Evolutionary conservation across 2,113 vertebrate genomes (phyloP).

Genomic region (Haemorhous mexicanus): DNA sequence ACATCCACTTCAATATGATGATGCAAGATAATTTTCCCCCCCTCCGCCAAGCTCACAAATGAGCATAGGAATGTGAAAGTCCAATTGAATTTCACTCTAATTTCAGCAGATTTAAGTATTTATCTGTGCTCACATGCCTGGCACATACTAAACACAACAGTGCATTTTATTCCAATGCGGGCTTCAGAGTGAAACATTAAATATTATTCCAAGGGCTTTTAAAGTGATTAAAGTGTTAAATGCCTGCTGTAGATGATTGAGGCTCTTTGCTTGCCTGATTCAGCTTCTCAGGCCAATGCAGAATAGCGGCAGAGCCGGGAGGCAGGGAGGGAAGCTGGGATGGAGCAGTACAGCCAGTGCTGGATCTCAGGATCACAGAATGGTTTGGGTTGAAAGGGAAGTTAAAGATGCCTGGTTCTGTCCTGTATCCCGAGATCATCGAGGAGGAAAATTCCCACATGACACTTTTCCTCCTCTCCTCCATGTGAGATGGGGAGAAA

Average conservation of each 20-base stretch:
- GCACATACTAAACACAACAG: not conserved
- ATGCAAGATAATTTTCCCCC: not conserved
- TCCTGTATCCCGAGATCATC: not conserved
- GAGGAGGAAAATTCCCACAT: conserved; percentile 20
- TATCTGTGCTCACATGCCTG: not conserved
- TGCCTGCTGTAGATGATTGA: conserved; percentile 16
- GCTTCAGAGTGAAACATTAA: conserved; percentile 47
- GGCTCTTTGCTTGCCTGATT: conserved; percentile 22
- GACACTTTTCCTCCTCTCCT: conserved; percentile 42
- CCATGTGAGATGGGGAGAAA: conserved; percentile 46
- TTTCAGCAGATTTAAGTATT: conserved; percentile 25
- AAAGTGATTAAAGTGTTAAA: conserved; percentile 69
- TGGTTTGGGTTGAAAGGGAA: not conserved
- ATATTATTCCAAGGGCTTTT: conserved; percentile 64
- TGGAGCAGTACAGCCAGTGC: not conserved
- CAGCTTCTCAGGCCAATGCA: conserved; percentile 48
- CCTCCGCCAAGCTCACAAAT: not conserved
- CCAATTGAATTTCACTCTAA: conserved; percentile 44
- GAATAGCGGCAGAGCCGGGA: conserved; percentile 16
- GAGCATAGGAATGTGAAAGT: conserved; percentile 28
- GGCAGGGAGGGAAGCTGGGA: conserved; percentile 18
- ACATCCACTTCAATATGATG: conserved; percentile 29
- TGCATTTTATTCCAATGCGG: not conserved
- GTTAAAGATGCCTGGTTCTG: not conserved
- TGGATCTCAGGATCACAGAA: not conserved